phyloP scores from a whole-genome alignment of 1,140 invertebrate genomes.

The Mylabris phalerata region DNA sequence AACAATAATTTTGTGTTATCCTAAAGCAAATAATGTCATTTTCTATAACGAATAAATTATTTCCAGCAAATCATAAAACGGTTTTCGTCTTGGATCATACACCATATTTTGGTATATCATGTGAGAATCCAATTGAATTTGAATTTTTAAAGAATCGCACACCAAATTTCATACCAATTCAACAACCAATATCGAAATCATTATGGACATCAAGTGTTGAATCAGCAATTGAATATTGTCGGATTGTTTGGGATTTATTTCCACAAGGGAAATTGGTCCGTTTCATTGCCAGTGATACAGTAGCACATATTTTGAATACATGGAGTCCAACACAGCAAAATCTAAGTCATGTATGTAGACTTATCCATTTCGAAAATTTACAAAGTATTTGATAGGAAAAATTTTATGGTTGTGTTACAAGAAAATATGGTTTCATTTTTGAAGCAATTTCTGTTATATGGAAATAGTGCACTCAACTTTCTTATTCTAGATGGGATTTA shows the following conservation, averaged over 20 bases:
- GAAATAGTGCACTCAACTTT: too few species aligned
- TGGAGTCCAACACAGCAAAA: conserved; percentile 77
- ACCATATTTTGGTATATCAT: conserved; percentile 79
- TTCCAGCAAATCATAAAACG: conserved; percentile 82
- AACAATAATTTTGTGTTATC: too few species aligned
- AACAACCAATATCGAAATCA: conserved; percentile 79
- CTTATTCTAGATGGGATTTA: too few species aligned
- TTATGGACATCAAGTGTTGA: conserved; percentile 94
- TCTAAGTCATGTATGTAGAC: conserved; percentile 62
- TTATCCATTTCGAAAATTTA: too few species aligned
- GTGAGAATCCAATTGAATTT: conserved; percentile 81
- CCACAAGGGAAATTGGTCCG: conserved; percentile 77
- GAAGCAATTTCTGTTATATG: too few species aligned
- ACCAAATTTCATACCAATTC: conserved; percentile 62
- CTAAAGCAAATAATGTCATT: conserved; percentile 25
- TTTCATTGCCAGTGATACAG: conserved; percentile 76
- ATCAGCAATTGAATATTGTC: conserved; percentile 88
- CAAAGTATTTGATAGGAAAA: too few species aligned
- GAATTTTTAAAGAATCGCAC: conserved; percentile 72
- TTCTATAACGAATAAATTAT: conserved; percentile 41
- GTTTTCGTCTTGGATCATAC: conserved; percentile 92
- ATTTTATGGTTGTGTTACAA: too few species aligned
- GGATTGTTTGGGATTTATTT: conserved; percentile 95
- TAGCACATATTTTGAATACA: conserved; percentile 71
- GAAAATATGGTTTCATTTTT: too few species aligned